Evolutionary conservation across 2,888 invertebrate genomes (phyloP).

Genomic region (Lasioglossum lativentre): DNA sequence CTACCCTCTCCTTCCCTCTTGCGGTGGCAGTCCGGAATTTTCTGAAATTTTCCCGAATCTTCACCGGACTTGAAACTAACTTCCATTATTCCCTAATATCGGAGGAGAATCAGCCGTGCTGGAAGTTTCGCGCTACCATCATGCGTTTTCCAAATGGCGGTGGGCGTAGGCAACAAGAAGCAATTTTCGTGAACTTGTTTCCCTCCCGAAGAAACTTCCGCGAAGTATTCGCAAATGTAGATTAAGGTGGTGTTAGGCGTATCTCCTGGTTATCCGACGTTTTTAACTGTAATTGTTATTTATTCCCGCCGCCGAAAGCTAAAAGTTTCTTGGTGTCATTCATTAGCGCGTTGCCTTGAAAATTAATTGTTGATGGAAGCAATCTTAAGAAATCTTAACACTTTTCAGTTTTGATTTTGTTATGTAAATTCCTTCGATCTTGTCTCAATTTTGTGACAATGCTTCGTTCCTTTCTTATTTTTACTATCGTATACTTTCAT

Average conservation of each 20-base stretch:
- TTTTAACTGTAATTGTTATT: neutral
- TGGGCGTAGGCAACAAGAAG: neutral
- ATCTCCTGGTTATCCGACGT: neutral
- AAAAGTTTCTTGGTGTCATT: neutral
- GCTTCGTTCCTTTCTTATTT: too few relatives aligned
- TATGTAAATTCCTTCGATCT: too few relatives aligned
- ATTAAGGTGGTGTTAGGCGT: neutral
- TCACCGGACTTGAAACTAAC: neutral
- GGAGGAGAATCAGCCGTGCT: neutral
- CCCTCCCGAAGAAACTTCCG: neutral
- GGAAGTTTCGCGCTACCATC: neutral
- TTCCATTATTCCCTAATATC: neutral
- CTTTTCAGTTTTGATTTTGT: too few relatives aligned
- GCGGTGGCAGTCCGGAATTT: neutral
- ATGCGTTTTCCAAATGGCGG: neutral
- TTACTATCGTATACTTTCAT: too few relatives aligned
- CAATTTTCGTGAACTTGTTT: constrained; percentile 2
- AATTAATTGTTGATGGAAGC: neutral
- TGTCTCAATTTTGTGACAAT: too few relatives aligned
- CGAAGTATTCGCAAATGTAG: neutral
- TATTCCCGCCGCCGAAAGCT: neutral
- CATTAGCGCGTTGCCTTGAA: neutral
- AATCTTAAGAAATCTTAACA: too few relatives aligned
- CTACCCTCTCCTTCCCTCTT: neutral
- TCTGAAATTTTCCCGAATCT: neutral